Conservation (phyloP, 2,888 invertebrate species). For the Trilocha varians region DNA sequence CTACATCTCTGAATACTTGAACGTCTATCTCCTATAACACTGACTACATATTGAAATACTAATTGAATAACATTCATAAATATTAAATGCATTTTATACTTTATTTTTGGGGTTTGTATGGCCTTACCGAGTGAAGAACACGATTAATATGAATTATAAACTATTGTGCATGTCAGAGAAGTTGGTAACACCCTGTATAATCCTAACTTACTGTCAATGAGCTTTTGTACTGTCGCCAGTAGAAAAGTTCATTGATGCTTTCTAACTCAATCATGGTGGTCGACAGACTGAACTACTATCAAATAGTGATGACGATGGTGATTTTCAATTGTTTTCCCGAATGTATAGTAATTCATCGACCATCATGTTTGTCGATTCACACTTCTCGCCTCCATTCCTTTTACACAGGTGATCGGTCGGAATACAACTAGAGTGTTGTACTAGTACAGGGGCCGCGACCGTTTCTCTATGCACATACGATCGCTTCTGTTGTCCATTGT, state of each 20-base stretch:
- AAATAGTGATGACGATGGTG: too few relatives aligned
- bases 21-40: not conserved
- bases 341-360: not conserved
- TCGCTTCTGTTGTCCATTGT: not conserved
- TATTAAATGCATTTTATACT: too few relatives aligned
- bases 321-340: too few relatives aligned
- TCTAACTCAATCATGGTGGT: not conserved
- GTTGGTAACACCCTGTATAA: conserved; percentile 56
- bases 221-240: conserved; percentile 10
- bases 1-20: not conserved
- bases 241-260: conserved; percentile 15
- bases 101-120: conserved; percentile 2
- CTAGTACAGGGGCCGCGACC: conserved; percentile 41
- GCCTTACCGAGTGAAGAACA: not conserved
- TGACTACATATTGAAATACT: not conserved
- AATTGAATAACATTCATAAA: too few relatives aligned
- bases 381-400: not conserved
- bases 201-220: conserved; percentile 28
- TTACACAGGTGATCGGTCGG: not conserved
- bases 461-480: conserved; percentile 26
- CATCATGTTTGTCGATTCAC: not conserved
- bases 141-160: conserved; percentile 3
- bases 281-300: too few relatives aligned
- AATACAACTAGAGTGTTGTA: not conserved
- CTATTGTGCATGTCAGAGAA: conserved; percentile 28